phyloP scores from a whole-genome alignment of 2,797 vertebrate genomes.

The Haliaeetus vocifer region DNA sequence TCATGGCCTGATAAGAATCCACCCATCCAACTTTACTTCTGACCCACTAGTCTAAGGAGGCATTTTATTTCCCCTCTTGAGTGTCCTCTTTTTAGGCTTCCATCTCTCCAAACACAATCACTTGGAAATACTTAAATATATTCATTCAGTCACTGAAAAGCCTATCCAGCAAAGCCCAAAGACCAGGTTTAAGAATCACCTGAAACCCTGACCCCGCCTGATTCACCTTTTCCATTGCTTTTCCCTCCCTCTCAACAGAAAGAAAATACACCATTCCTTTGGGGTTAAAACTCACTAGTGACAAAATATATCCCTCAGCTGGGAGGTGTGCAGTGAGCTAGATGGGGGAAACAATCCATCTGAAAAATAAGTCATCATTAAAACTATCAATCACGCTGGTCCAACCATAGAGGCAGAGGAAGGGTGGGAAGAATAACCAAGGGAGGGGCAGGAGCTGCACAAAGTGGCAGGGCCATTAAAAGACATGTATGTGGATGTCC shows the following conservation, averaged over 20 bases:
- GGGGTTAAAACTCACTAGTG: neutral
- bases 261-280: neutral
- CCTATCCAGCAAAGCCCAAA: neutral
- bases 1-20: neutral
- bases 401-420: rapidly evolving
- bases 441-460: neutral
- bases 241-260: neutral
- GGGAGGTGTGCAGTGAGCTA: neutral
- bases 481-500: neutral
- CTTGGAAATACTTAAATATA: neutral
- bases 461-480: neutral
- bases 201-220: neutral
- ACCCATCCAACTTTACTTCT: neutral
- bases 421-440: neutral
- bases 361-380: neutral
- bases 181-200: neutral
- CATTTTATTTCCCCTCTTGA: neutral
- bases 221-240: neutral
- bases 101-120: neutral
- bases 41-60: neutral
- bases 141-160: neutral
- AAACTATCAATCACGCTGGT: neutral
- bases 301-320: neutral
- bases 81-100: neutral
- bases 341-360: neutral